phyloP scores from a whole-genome alignment of 2,888 invertebrate species.

The Antheraea yamamai region DNA sequence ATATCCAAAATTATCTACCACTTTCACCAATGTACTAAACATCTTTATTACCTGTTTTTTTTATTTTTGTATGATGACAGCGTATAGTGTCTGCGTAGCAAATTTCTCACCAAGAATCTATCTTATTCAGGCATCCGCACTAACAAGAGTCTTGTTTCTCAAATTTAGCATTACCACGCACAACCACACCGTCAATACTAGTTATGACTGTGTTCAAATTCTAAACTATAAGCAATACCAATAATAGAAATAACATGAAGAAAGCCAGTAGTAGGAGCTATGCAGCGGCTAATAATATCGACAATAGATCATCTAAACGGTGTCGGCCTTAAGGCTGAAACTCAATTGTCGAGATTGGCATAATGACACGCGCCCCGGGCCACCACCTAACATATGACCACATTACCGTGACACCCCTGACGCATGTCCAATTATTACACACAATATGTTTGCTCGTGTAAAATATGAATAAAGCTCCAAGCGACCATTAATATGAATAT shows the following conservation, averaged over 20 bases:
- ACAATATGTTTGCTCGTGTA: slow-evolving; percentile 73
- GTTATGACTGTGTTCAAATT: background rate
- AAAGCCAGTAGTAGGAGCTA: slow-evolving; percentile 47
- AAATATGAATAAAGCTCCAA: slow-evolving; percentile 72
- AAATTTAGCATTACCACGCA: background rate
- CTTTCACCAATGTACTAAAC: background rate
- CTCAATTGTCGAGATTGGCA: slow-evolving; percentile 75
- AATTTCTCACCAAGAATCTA: background rate
- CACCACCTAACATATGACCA: slow-evolving; percentile 71
- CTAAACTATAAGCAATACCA: background rate
- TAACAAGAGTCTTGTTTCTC: background rate
- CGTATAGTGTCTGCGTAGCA: background rate
- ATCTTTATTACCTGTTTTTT: no score
- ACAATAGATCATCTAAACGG: slow-evolving; percentile 65
- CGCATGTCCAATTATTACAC: slow-evolving; percentile 79
- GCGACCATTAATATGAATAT: slow-evolving; percentile 63
- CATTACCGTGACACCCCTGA: slow-evolving; percentile 77
- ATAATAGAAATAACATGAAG: background rate
- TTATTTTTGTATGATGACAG: no score
- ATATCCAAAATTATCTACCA: background rate
- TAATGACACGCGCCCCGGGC: slow-evolving; percentile 71
- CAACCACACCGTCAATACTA: background rate
- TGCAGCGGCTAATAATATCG: slow-evolving; percentile 62
- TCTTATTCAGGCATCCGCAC: background rate
- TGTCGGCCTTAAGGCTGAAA: slow-evolving; percentile 44